A percentile compares a stretch with the other conserved stretches of the same genome.
Conservation (phyloP, 2,888 invertebrate species). For the Polyommatus iphigenia region DNA sequence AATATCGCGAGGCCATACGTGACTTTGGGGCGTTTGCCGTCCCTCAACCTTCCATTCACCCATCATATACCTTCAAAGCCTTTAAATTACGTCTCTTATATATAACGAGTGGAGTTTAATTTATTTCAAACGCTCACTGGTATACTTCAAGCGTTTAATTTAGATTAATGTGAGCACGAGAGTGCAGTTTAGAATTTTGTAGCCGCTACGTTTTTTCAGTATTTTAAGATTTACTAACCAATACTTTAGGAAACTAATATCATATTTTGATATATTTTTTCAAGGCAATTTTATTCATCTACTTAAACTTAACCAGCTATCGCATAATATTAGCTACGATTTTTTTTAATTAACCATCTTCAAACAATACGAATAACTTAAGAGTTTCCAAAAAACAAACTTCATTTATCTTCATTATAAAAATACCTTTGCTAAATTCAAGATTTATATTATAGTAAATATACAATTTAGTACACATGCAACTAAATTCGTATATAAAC, state of each 20-base stretch:
- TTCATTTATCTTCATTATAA: too few relatives aligned
- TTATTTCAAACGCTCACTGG: slow-evolving; percentile 19
- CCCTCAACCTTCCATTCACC: slow-evolving; percentile 56
- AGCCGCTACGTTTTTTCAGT: neutral
- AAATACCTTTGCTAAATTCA: too few relatives aligned
- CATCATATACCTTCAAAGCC: slow-evolving; percentile 62
- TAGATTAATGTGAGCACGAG: neutral
- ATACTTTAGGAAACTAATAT: neutral
- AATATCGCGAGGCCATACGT: slow-evolving; percentile 77
- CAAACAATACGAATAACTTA: too few relatives aligned
- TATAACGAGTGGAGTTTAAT: slow-evolving; percentile 44
- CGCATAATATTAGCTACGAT: too few relatives aligned
- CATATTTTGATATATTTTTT: neutral
- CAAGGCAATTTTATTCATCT: too few relatives aligned
- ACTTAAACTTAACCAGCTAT: too few relatives aligned
- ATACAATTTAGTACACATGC: neutral
- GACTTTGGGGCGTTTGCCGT: slow-evolving; percentile 67
- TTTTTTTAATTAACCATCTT: too few relatives aligned
- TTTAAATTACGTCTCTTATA: slow-evolving; percentile 76
- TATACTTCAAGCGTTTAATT: neutral
- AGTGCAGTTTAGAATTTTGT: neutral
- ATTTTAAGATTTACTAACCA: neutral
- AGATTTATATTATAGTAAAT: too few relatives aligned
- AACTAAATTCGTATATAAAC: neutral
- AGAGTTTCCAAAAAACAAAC: too few relatives aligned